Percentiles rank a stretch among this genome's conserved stretches.
Evolutionary conservation across 2,113 vertebrate genomes (phyloP).

Genomic region (Pterocles burchelli): DNA sequence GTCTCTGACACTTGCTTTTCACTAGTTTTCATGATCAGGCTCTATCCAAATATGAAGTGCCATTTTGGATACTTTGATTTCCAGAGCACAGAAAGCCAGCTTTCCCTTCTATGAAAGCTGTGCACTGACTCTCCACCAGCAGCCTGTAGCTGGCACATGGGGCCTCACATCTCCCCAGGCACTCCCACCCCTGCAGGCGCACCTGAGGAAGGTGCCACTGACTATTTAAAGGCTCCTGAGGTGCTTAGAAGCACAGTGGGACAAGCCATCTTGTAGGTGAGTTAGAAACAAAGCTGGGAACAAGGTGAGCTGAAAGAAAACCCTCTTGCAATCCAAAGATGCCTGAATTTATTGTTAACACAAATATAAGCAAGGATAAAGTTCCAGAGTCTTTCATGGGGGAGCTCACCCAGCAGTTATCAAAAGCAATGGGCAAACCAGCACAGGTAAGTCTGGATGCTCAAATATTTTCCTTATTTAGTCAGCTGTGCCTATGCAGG

Average conservation of each 20-base stretch:
- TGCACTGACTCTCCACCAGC: not conserved
- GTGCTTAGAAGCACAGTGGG: rapidly evolving
- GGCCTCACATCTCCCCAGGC: not conserved
- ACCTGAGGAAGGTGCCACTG: not conserved
- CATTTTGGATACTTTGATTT: not conserved
- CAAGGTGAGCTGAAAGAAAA: not conserved
- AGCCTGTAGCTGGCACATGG: not conserved
- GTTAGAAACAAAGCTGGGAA: not conserved
- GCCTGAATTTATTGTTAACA: not conserved
- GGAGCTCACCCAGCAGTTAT: not conserved
- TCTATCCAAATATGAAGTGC: not conserved
- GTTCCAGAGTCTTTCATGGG: not conserved
- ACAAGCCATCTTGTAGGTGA: not conserved
- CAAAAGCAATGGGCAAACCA: slow-evolving; percentile 20
- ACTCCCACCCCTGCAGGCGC: not conserved
- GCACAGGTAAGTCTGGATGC: not conserved
- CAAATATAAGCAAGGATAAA: not conserved
- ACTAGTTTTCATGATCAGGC: not conserved
- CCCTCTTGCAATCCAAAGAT: not conserved
- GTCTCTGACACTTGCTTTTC: not conserved
- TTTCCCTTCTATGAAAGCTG: too few species aligned
- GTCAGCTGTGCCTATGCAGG: not conserved
- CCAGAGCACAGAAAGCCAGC: not conserved
- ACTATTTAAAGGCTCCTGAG: not conserved
- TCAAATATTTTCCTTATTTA: not conserved